Evolutionary conservation across 2,797 vertebrate genomes (phyloP).

Genomic region (Glyptemys insculpta): DNA sequence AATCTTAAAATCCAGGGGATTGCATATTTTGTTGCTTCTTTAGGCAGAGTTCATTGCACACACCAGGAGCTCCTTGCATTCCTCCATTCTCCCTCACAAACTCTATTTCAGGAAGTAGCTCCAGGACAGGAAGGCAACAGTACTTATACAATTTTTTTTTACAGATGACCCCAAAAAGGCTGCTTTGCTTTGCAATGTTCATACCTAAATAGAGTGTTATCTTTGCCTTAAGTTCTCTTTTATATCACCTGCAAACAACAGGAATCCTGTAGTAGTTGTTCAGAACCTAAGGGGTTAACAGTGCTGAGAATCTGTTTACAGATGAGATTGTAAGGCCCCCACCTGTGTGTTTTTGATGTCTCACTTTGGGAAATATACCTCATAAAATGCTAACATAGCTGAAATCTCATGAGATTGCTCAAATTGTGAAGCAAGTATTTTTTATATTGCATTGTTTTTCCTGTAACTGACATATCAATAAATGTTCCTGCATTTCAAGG

Average conservation of each 20-base stretch:
- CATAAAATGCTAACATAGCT: neutral
- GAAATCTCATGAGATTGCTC: neutral
- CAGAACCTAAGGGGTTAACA: neutral
- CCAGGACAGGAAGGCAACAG: neutral
- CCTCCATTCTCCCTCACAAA: neutral
- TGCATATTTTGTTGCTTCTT: neutral
- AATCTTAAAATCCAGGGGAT: neutral
- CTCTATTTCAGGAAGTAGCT: neutral
- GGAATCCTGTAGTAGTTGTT: neutral
- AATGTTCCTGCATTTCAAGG: neutral
- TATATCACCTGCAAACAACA: neutral
- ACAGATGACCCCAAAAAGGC: neutral
- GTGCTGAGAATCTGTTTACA: neutral
- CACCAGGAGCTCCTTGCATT: no score
- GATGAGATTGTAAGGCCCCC: neutral
- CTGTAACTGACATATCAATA: neutral
- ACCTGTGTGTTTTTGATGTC: neutral
- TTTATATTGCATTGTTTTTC: neutral
- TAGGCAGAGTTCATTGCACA: neutral
- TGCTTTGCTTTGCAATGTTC: neutral
- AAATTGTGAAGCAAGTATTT: neutral
- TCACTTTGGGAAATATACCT: neutral
- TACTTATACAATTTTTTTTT: neutral
- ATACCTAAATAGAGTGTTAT: neutral
- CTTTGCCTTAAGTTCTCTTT: neutral